These are phyloP conservation scores for Clarias pachynema DNA, from an alignment of 2,797 vertebrate genomes.

Conservation along the genomic window DNA sequence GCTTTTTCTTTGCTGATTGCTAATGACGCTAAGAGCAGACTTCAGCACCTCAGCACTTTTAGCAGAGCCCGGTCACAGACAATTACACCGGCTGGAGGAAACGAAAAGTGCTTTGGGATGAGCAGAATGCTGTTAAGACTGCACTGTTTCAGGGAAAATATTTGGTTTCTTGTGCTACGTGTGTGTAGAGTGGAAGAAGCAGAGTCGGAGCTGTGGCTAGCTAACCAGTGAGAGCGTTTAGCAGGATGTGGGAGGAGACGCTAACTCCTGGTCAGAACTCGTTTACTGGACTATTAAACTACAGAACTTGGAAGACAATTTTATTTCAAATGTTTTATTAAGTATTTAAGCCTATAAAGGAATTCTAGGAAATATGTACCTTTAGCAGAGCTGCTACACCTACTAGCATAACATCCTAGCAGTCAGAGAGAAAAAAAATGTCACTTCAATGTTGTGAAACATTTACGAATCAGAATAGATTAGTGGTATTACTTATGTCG, in stretches of 20 bases:
- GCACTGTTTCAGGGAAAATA: background rate
- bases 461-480: background rate
- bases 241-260: background rate
- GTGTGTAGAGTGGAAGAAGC: background rate
- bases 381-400: background rate
- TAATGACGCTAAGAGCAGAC: constrained; percentile 21
- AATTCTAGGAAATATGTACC: background rate
- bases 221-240: background rate
- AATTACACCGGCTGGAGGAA: background rate
- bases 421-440: background rate
- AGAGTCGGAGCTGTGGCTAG: background rate
- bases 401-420: background rate
- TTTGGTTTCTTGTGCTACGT: background rate
- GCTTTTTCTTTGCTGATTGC: background rate
- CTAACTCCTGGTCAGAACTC: background rate
- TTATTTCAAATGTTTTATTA: no score
- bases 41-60: constrained; percentile 1
- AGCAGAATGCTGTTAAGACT: background rate
- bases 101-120: background rate
- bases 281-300: background rate
- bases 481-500: background rate
- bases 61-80: background rate
- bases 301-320: background rate
- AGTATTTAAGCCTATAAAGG: background rate
- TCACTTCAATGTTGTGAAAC: background rate